Evolutionary conservation across 2,113 vertebrate genomes (phyloP).

Genomic region (Spermophilus dauricus): DNA sequence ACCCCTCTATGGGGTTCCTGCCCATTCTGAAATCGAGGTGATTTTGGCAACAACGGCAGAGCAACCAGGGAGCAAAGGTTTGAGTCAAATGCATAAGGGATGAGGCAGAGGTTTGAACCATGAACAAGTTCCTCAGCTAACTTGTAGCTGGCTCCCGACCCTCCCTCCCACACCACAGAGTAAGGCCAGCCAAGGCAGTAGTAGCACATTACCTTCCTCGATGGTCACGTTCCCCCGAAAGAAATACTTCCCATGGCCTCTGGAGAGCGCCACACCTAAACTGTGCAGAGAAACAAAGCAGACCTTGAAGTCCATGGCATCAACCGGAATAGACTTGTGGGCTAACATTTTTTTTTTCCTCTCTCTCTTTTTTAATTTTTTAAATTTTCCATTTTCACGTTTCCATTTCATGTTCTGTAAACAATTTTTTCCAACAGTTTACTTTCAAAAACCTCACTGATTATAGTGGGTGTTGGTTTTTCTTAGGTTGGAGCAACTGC

Average conservation of each 20-base stretch:
- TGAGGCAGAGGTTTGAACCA: not conserved
- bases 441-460: conserved; percentile 81
- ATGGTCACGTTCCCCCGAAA: conserved; percentile 98
- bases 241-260: conserved; percentile 98
- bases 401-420: conserved; percentile 76
- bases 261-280: conserved; percentile 97
- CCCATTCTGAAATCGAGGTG: not conserved
- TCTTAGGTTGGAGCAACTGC: conserved; percentile 76
- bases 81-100: not conserved
- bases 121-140: not conserved
- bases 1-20: not conserved
- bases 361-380: conserved; percentile 76
- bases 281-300: conserved; percentile 91
- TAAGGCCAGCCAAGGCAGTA: not conserved
- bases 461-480: conserved; percentile 79
- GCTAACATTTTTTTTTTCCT: conserved; percentile 73
- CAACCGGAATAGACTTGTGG: conserved; percentile 75
- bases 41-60: not conserved
- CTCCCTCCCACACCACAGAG: not conserved
- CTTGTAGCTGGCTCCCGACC: not conserved
- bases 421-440: conserved; percentile 79
- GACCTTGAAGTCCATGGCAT: conserved; percentile 85
- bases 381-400: conserved; percentile 79
- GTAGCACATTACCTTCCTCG: conserved; percentile 94
- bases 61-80: not conserved